Conservation (phyloP, 1,140 invertebrate genomes). For the Pseudomyrmex gracilis region DNA sequence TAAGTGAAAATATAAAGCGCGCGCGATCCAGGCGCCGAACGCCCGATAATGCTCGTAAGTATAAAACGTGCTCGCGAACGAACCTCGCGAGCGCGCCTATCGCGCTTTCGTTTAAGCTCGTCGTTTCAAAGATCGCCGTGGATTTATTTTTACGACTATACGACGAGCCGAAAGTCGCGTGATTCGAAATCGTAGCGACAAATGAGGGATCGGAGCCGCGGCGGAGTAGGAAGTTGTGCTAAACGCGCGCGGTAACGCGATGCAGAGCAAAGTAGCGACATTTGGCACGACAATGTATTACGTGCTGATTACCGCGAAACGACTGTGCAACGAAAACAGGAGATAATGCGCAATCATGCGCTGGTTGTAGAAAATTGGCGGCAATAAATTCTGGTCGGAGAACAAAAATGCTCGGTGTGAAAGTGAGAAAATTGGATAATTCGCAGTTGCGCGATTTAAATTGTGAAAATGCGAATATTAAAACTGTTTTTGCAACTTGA, state of each 20-base stretch:
- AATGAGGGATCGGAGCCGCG: slow-evolving; percentile 48
- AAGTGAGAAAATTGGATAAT: slow-evolving; percentile 34
- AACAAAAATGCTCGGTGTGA: slow-evolving; percentile 15
- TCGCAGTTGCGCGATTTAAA: not conserved
- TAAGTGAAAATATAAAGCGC: slow-evolving; percentile 32
- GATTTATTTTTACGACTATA: slow-evolving; percentile 53
- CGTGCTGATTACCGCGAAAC: slow-evolving; percentile 46
- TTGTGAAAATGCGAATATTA: not conserved
- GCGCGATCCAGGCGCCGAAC: not conserved
- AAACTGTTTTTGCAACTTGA: not conserved
- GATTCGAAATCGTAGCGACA: slow-evolving; percentile 44
- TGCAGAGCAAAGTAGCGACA: slow-evolving; percentile 43
- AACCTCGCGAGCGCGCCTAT: not conserved
- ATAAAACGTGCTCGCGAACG: not conserved
- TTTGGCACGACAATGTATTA: slow-evolving; percentile 59
- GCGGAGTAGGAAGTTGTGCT: slow-evolving; percentile 50
- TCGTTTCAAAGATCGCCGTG: slow-evolving; percentile 38
- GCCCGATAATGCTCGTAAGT: not conserved
- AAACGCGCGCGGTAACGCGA: slow-evolving; percentile 60
- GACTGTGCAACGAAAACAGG: slow-evolving; percentile 19
- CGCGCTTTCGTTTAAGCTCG: not conserved
- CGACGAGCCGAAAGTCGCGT: slow-evolving; percentile 32
- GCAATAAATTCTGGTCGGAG: not conserved
- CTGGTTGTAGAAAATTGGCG: slow-evolving; percentile 36
- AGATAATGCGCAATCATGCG: slow-evolving; percentile 36